Evolutionary conservation across 2,113 vertebrate species (phyloP), one percentile per base, ranked within the genome.

Genomic region (Meleagris gallopavo): DNA sequence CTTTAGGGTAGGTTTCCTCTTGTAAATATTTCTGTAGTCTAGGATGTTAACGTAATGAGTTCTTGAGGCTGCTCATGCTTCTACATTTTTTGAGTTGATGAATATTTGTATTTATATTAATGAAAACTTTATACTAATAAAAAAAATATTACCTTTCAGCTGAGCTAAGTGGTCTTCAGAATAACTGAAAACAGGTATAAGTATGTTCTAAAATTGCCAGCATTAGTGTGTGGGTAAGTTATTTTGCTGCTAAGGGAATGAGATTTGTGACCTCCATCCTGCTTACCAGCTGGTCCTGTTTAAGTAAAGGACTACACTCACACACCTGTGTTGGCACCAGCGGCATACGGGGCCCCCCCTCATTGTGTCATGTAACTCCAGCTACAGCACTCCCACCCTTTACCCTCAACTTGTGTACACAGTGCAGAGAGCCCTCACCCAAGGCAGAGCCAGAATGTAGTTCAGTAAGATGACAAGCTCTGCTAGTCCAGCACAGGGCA

Each of bases 331-430:
- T 45, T 67, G 66, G 25, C 15, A 38, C 4, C 15, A 15, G 22
- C 22, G 48, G 13, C 21, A n/a, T 2, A 9, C 1, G 27, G 50
- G 6, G 46, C n/a, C n/a, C n/a, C 27, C 12, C 67, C 5, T 41
- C 21, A 30, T 5, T 10, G 16, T 32, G 17, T 55, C 16, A 12
- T n/a, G 17, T 12, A 11, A 6, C 19, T 22, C 27, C 15, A 17
- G 18, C 5, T 62, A 10, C 29, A 83, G 17, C 17, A 17, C 14
- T 67, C 7, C 3, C 3, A 9, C 2, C 11, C 5, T 5, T 0
- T 32, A 20, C 13, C 24, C 8, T 54, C 15, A 54, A 14, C 7
- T 3, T 0, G 0, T 25, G 6, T 13, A 54, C 6, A 7, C 1
- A 3, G 11, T 24, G 32, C 5, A 34, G 38, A 61, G 29, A 17